These are phyloP conservation scores for Plectrocnemia conspersa DNA, from an alignment of 1,140 invertebrate species.

Conservation along the genomic window DNA sequence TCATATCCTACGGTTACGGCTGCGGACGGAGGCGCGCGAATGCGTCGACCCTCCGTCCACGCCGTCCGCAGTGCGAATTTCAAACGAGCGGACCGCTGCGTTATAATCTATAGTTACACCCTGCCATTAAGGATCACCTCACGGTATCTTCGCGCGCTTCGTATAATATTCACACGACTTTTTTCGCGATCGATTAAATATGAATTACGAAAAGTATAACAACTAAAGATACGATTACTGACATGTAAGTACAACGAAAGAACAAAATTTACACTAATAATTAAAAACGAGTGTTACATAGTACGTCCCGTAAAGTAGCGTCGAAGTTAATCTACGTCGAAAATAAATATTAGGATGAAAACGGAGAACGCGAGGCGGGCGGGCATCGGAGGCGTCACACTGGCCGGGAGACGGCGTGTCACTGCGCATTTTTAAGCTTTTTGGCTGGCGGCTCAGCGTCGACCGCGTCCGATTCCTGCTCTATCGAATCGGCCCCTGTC, in stretches of 20 bases:
- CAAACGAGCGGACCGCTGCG: slow-evolving; percentile 5
- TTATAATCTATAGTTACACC: slow-evolving; percentile 8
- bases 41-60: neutral
- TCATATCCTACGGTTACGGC: slow-evolving; percentile 34
- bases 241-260: slow-evolving; percentile 20
- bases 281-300: slow-evolving; percentile 20
- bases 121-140: slow-evolving; percentile 19
- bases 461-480: slow-evolving; percentile 29
- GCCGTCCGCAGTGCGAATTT: slow-evolving; percentile 5
- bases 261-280: slow-evolving; percentile 25
- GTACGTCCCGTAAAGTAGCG: slow-evolving; percentile 9
- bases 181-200: slow-evolving; percentile 14
- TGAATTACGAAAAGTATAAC: slow-evolving; percentile 13
- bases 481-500: slow-evolving; percentile 43
- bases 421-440: slow-evolving; percentile 49
- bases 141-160: no score
- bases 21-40: slow-evolving; percentile 5
- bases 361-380: slow-evolving; percentile 41
- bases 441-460: slow-evolving; percentile 41
- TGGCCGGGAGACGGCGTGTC: slow-evolving; percentile 38
- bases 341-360: slow-evolving; percentile 23
- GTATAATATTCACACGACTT: no score
- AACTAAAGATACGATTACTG: slow-evolving; percentile 15
- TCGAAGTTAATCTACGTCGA: slow-evolving; percentile 1
- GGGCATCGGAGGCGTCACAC: slow-evolving; percentile 40